These are phyloP conservation scores for Cyanistes caeruleus DNA, from an alignment of 2,113 vertebrate genomes.

Conservation along the genomic window DNA sequence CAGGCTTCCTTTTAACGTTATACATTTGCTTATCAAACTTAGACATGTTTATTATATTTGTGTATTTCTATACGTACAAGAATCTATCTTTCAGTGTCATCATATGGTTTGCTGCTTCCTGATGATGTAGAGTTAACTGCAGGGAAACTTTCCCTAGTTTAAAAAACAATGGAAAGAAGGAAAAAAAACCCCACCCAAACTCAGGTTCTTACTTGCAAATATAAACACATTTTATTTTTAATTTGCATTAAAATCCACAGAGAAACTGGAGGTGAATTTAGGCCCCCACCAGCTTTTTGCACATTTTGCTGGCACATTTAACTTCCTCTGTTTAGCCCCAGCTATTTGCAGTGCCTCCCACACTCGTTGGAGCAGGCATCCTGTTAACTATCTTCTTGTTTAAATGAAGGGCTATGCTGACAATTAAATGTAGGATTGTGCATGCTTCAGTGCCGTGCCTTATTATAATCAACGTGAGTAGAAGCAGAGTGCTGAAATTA, in stretches of 20 bases:
- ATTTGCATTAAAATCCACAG: neutral
- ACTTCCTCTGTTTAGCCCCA: neutral
- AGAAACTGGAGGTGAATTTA: neutral
- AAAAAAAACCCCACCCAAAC: neutral
- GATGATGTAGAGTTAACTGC: neutral
- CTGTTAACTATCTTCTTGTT: slow-evolving; percentile 71
- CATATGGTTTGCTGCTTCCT: neutral
- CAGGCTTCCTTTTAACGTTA: neutral
- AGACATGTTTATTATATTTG: accelerated
- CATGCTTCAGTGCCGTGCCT: slow-evolving; percentile 56
- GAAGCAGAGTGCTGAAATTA: slow-evolving; percentile 68
- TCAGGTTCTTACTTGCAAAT: neutral
- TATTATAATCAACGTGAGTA: slow-evolving; percentile 66
- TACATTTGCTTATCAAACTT: neutral
- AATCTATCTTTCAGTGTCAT: neutral
- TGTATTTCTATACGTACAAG: neutral
- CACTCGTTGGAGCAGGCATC: slow-evolving; percentile 12
- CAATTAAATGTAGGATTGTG: slow-evolving; percentile 65
- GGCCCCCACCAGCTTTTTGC: neutral
- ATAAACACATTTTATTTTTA: slow-evolving; percentile 9
- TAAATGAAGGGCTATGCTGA: slow-evolving; percentile 69
- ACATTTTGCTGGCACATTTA: neutral
- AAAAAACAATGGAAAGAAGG: neutral
- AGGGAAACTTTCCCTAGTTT: neutral
- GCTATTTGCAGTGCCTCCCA: slow-evolving; percentile 61